These are phyloP conservation scores for Dendroctonus ponderosae DNA, from an alignment of 1,140 invertebrate species.

Conservation along the genomic window DNA sequence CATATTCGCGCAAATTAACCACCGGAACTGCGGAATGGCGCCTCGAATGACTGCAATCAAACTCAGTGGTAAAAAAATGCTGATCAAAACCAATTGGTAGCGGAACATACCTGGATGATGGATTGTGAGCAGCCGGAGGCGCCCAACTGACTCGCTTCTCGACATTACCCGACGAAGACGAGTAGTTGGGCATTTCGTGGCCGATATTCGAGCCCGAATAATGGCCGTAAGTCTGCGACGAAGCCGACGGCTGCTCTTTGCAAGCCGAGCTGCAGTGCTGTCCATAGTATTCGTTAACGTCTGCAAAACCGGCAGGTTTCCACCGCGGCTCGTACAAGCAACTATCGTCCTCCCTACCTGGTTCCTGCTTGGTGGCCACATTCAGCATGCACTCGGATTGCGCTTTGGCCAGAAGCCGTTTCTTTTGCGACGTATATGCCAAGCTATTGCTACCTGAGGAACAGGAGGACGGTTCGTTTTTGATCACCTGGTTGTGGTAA, in stretches of 20 bases:
- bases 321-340: not conserved
- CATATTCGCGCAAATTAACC: constrained; percentile 48
- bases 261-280: constrained; percentile 48
- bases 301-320: constrained; percentile 29
- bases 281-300: constrained; percentile 45
- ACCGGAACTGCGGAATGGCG: constrained; percentile 48
- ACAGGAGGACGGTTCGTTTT: constrained; percentile 55
- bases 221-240: constrained; percentile 14
- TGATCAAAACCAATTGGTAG: no score
- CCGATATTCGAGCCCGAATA: constrained; percentile 19
- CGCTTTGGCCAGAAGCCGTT: constrained; percentile 80
- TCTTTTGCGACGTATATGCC: constrained; percentile 73
- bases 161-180: constrained; percentile 44
- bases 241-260: constrained; percentile 41
- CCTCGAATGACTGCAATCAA: constrained; percentile 36
- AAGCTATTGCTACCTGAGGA: constrained; percentile 29
- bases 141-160: constrained; percentile 62
- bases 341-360: constrained; percentile 38
- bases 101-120: constrained; percentile 52
- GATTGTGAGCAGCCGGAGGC: constrained; percentile 54
- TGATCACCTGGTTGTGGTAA: constrained; percentile 51
- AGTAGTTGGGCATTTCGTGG: constrained; percentile 31
- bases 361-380: constrained; percentile 53
- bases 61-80: no score
- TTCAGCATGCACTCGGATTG: constrained; percentile 76